phyloP scores from a whole-genome alignment of 2,888 invertebrate species.

The Aleiodes alternator region DNA sequence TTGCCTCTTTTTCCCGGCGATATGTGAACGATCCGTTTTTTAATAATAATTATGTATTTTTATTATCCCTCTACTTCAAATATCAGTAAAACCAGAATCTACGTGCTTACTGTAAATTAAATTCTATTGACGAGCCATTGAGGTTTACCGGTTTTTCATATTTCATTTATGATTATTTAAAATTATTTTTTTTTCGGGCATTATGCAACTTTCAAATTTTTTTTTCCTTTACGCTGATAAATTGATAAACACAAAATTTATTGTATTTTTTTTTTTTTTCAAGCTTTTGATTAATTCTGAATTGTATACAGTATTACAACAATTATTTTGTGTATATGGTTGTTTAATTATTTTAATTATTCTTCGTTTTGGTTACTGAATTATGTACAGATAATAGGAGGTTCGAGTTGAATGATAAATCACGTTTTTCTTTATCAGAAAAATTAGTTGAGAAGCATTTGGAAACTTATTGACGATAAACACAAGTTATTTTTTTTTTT shows the following conservation, averaged over 20 bases:
- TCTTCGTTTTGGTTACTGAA: conserved; percentile 1
- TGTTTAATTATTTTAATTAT: too few species aligned
- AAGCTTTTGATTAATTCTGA: conserved; percentile 23
- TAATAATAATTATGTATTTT: conserved; percentile 6
- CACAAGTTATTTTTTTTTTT: conserved; percentile 57
- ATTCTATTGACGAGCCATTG: conserved; percentile 1
- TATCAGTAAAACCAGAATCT: conserved; percentile 6
- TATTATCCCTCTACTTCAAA: background rate
- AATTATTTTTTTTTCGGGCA: background rate
- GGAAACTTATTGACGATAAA: background rate
- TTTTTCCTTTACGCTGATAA: background rate
- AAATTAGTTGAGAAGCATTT: background rate
- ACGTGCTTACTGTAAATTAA: too few species aligned
- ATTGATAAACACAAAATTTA: background rate
- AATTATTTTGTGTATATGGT: background rate
- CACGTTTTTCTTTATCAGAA: background rate
- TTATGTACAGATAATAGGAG: background rate
- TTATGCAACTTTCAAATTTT: conserved; percentile 12
- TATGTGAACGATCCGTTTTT: conserved; percentile 37
- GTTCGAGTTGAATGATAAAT: background rate
- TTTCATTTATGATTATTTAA: background rate
- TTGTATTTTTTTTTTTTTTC: background rate
- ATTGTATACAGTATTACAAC: conserved; percentile 22
- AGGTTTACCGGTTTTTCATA: conserved; percentile 6
- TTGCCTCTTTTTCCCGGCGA: conserved; percentile 36